Evolutionary conservation across 2,797 vertebrate genomes (phyloP).

Genomic region (Manis javanica): DNA sequence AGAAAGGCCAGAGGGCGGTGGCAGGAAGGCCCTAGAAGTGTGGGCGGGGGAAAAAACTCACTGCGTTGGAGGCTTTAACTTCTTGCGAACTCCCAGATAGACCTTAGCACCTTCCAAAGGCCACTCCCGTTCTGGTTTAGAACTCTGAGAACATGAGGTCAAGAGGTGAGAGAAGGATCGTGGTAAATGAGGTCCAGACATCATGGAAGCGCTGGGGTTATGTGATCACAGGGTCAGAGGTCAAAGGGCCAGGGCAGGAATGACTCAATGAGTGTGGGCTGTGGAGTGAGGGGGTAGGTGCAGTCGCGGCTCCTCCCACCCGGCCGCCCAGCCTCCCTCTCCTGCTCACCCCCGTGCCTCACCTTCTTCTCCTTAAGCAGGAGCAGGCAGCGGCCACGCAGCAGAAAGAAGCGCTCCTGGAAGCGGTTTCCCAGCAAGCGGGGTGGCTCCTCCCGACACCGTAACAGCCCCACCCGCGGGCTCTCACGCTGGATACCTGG

Average conservation of each 20-base stretch:
- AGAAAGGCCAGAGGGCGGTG: background rate
- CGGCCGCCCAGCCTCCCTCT: background rate
- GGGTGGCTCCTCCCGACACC: slow-evolving; percentile 94
- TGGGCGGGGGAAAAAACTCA: slow-evolving; percentile 80
- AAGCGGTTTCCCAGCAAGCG: slow-evolving; percentile 95
- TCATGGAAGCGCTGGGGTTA: background rate
- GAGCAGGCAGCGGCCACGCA: slow-evolving; percentile 92
- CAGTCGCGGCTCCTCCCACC: background rate
- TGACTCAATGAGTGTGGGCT: background rate
- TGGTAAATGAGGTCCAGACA: background rate
- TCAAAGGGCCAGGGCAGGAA: background rate
- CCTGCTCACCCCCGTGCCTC: background rate
- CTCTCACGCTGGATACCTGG: slow-evolving; percentile 92
- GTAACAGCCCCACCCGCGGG: slow-evolving; percentile 93
- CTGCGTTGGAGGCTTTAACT: slow-evolving; percentile 95
- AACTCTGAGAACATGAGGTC: slow-evolving; percentile 87
- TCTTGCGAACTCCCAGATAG: slow-evolving; percentile 95
- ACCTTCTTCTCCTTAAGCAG: slow-evolving; percentile 98
- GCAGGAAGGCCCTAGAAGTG: background rate
- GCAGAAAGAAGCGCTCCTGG: slow-evolving; percentile 96
- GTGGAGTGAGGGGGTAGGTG: background rate
- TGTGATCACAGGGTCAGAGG: background rate
- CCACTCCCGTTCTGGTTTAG: slow-evolving; percentile 96
- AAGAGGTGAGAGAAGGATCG: background rate
- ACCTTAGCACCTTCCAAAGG: slow-evolving; percentile 93